These are phyloP conservation scores for Caradrina kadenii DNA, from an alignment of 2,888 invertebrate genomes.

Conservation along the genomic window DNA sequence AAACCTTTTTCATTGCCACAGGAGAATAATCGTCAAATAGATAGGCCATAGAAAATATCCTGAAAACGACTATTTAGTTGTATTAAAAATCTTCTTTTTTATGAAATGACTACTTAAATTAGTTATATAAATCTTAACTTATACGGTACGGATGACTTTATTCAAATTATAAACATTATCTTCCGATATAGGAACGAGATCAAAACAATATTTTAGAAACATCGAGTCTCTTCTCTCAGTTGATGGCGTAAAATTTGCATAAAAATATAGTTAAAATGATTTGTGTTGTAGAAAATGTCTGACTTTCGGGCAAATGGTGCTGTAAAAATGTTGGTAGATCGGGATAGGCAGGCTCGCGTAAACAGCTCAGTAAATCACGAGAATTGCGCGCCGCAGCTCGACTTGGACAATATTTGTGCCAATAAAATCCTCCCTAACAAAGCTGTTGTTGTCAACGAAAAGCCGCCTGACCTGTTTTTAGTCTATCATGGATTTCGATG, in stretches of 20 bases:
- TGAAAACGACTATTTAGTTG: constrained; percentile 14
- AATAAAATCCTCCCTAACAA: constrained; percentile 88
- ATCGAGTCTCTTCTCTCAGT: constrained; percentile 54
- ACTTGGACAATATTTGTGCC: constrained; percentile 89
- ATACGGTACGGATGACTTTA: constrained; percentile 16
- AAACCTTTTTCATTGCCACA: constrained; percentile 52
- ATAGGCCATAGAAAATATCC: constrained; percentile 23
- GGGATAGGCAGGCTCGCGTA: constrained; percentile 84
- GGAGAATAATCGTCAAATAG: constrained; percentile 17
- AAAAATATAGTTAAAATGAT: constrained; percentile 81
- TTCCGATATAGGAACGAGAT: constrained; percentile 51
- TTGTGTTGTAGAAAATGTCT: constrained; percentile 82
- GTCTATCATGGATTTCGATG: constrained; percentile 78
- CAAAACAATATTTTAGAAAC: constrained; percentile 62
- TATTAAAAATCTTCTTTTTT: constrained; percentile 9
- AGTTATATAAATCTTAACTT: neutral
- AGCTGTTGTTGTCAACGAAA: constrained; percentile 88
- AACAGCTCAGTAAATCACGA: constrained; percentile 89
- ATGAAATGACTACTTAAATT: neutral
- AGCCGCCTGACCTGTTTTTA: constrained; percentile 86
- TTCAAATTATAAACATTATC: constrained; percentile 43
- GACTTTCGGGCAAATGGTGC: constrained; percentile 80
- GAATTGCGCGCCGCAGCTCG: constrained; percentile 83
- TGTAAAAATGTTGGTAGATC: constrained; percentile 84
- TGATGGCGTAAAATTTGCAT: constrained; percentile 74